Base-by-base conservation (phyloP, 2,888 invertebrate genomes). In the Lochmaea capreae region DNA sequence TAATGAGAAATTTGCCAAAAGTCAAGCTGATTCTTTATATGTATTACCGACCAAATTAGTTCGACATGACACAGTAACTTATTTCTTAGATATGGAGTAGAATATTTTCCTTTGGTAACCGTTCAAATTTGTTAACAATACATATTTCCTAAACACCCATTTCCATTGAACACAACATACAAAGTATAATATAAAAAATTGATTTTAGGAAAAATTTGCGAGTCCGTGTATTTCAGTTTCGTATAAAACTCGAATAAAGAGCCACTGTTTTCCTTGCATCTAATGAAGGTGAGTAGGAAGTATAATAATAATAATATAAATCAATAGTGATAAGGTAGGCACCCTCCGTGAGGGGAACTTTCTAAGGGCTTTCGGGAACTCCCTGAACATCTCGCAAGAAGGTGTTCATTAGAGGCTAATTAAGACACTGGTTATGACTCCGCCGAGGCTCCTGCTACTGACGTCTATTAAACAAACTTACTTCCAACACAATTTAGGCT, bases 381-480 rank as follows among this genome's bases (percentile, higher is more conserved):
- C 26, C 18, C 49, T 10, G 70, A 59, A 76, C 18, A 54, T 54
- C 54, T 54, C 18, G 77, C 80, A 80, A 65, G 68, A 61, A 74
- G 83, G 81, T 83, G 82, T 84, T 84, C 83, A 83, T 84, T 83
- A 84, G 81, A 81, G 81, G 83, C 81, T 84, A 84, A 84, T 84
- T 83, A 84, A 83, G 83, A 84, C 79, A 81, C 81, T 80, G 82
- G 83, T 83, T 84, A 84, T 83, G 82, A 79, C 80, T 80, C 83
- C 83, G 74, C 81, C 77, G 83, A 81, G 83, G 81, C 81, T 78
- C 77, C 77, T 77, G 79, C 79, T 82, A 16, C 81, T 81, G 81
- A 81, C 81, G 82, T 81, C 82, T 82, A 82, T 83, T 82, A 83
- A 83, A 82, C 79, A 80, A 81, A 83, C 81, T 81, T 79, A 78